Evolutionary conservation across 2,797 vertebrate genomes (phyloP).

Genomic region (Microhierax caerulescens): DNA sequence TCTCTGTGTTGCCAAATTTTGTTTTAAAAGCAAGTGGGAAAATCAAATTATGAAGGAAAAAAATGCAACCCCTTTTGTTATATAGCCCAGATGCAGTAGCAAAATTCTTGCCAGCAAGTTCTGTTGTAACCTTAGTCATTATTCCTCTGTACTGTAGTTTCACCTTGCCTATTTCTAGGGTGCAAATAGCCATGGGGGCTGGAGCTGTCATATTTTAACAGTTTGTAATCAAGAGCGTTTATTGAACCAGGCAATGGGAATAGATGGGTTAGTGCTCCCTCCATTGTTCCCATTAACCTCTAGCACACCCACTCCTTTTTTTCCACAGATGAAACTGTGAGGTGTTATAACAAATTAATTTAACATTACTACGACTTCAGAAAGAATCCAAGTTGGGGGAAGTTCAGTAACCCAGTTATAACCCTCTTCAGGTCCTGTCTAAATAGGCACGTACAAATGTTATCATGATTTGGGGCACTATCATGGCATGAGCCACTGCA

Average conservation of each 20-base stretch:
- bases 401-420: neutral
- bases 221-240: neutral
- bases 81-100: neutral
- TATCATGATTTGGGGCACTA: neutral
- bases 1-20: constrained; percentile 6
- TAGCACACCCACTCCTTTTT: neutral
- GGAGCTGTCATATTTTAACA: neutral
- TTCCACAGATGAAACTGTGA: neutral
- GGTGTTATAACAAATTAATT: neutral
- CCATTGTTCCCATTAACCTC: neutral
- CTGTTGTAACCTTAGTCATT: neutral
- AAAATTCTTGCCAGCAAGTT: constrained; percentile 2
- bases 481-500: neutral
- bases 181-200: neutral
- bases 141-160: neutral
- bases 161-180: neutral
- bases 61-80: neutral
- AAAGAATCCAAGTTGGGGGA: neutral
- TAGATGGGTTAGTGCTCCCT: neutral
- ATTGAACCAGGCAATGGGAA: neutral
- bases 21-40: constrained; percentile 14
- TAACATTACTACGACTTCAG: neutral
- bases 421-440: neutral
- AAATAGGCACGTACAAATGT: neutral
- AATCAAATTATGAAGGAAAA: neutral